Evolutionary conservation across 2,888 invertebrate species (phyloP).

Genomic region (Megalurothrips usitatus): DNA sequence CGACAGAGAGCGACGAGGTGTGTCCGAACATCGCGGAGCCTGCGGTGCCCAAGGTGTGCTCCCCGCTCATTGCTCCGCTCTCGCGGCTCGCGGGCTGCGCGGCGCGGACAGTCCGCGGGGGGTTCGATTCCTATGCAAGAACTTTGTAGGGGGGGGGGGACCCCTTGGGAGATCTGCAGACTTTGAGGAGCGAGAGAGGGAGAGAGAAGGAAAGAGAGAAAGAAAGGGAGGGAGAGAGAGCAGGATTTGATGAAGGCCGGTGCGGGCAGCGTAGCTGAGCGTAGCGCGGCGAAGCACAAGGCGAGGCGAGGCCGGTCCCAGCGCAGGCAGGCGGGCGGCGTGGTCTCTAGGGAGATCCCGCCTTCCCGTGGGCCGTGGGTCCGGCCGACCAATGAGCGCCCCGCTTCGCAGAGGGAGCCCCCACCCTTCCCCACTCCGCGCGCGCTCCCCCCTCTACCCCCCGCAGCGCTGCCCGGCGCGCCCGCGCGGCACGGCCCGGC

Average conservation of each 20-base stretch:
- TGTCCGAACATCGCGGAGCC: not conserved
- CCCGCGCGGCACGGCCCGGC: not conserved
- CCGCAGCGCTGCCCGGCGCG: not conserved
- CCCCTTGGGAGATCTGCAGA: not conserved
- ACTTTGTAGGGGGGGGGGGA: not conserved
- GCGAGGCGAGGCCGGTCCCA: slow-evolving; percentile 23
- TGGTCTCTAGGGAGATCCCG: slow-evolving; percentile 23
- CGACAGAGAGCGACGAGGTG: too few species aligned
- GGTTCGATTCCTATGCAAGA: slow-evolving; percentile 7
- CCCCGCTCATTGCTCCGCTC: not conserved
- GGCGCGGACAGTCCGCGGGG: not conserved
- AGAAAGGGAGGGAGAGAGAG: slow-evolving; percentile 21
- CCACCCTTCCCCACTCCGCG: slow-evolving; percentile 11
- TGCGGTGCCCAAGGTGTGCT: not conserved
- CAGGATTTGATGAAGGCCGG: slow-evolving; percentile 11
- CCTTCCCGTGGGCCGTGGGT: slow-evolving; percentile 25
- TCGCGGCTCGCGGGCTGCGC: too few species aligned
- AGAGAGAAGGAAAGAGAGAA: slow-evolving; percentile 1
- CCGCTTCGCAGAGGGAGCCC: slow-evolving; percentile 21
- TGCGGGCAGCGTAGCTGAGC: not conserved
- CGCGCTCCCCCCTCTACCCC: not conserved
- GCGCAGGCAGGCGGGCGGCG: slow-evolving; percentile 27
- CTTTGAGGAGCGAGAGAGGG: slow-evolving; percentile 10
- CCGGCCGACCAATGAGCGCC: slow-evolving; percentile 18
- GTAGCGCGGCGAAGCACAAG: not conserved